Evolutionary conservation across 1,140 invertebrate genomes (phyloP), one percentile per base, ranked within the genome.

Genomic region (Drosophila nigrodunni): DNA sequence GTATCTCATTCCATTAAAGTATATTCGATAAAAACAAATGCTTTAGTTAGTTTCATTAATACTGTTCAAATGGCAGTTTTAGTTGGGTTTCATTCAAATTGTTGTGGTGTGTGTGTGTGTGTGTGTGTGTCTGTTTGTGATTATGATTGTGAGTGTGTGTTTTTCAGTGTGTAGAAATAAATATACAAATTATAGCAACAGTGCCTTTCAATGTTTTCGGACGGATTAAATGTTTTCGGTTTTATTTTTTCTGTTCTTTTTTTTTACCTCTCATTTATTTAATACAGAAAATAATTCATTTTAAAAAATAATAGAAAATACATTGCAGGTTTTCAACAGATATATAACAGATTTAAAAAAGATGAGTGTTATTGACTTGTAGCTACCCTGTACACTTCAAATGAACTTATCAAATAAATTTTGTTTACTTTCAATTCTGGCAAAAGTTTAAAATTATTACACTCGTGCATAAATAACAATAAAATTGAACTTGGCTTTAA

Each of bases 11-110:
- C 37, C 35, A 62, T 62, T 18, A 49, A 58, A 47, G 13, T 66
- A 46, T 52, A 47, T 52, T 37, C 61, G 15, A 67, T 77, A 55
- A 39, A 76, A 78, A 79, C 37, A 75, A 78, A 79, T 79, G 74
- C 71, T 74, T 74, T 70, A 41, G 79, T 82, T 75, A 59, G 61
- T 66, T 30, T 78, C 6, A 50, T 70, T 82, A 82, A 82, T 82
- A 82, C 80, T 82, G 80, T 78, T 81, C 64, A 80, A 46, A 57
- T 61, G 60, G 49, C 52, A 43, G 37, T 74, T 44, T 47, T 37
- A 58, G 62, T 72, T 35, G 70, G 62, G 54, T 57, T 74, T 9
- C 57, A 69, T 69, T 68, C 13, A 47, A 67, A 54, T 59, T 7
- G 64, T 18, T 41, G 13, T 49, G 41, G 4, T 34, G 3, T 34